Conservation (phyloP, 2,797 vertebrate genomes). For the Champsocephalus gunnari region DNA sequence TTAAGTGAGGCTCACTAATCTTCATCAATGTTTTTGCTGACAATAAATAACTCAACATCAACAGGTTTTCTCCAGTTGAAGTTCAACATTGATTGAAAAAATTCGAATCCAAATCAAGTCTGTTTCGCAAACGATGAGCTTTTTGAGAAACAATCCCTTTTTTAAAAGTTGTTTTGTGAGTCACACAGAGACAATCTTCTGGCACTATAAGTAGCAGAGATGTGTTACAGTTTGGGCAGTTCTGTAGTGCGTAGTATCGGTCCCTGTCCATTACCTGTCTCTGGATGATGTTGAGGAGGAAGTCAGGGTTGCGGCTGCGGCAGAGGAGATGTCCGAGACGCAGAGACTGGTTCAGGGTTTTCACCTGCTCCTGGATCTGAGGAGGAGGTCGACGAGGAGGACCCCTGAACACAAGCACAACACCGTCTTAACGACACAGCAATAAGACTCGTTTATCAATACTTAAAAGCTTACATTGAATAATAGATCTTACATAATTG, state of each 20-base stretch:
- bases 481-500: neutral
- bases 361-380: constrained; percentile 94
- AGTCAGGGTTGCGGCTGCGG: constrained; percentile 95
- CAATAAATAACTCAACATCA: neutral
- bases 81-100: neutral
- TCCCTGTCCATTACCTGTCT: constrained; percentile 87
- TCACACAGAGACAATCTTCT: neutral
- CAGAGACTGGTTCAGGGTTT: constrained; percentile 95
- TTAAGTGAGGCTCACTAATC: neutral
- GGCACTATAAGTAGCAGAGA: neutral
- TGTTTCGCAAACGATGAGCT: neutral
- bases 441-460: neutral
- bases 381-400: constrained; percentile 95
- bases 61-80: neutral
- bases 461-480: neutral
- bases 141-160: neutral
- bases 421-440: neutral
- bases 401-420: constrained; percentile 84
- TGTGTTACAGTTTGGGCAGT: neutral
- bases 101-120: neutral
- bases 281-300: constrained; percentile 98
- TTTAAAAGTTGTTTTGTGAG: neutral
- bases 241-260: neutral
- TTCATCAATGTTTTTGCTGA: neutral
- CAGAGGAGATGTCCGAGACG: constrained; percentile 96